These are phyloP conservation scores for Muscidifurax raptorellus DNA, from an alignment of 1,140 invertebrate genomes.

Conservation along the genomic window DNA sequence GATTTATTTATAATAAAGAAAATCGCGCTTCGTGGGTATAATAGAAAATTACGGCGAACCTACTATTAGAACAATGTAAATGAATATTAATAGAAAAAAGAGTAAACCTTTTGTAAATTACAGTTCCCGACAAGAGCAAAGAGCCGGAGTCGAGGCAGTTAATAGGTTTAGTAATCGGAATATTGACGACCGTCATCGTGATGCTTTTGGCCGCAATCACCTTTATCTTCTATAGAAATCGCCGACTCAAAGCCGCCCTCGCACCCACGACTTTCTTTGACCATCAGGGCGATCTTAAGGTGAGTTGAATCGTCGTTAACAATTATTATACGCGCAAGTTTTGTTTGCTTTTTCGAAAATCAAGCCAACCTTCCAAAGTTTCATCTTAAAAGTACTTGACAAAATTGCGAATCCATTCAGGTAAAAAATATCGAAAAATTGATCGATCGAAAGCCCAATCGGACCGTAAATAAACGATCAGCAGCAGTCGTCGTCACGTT, in stretches of 20 bases:
- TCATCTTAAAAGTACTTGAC: no score
- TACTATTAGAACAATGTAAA: neutral
- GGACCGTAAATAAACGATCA: neutral
- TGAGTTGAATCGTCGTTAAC: constrained; percentile 36
- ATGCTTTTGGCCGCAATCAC: constrained; percentile 82
- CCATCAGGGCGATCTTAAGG: constrained; percentile 68
- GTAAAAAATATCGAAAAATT: neutral
- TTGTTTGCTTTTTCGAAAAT: no score
- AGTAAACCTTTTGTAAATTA: constrained; percentile 4
- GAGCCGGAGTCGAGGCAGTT: constrained; percentile 78
- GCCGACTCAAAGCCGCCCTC: constrained; percentile 77
- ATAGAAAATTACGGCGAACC: neutral
- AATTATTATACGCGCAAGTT: no score
- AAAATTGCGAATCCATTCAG: no score
- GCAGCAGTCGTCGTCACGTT: neutral
- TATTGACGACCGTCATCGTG: constrained; percentile 84
- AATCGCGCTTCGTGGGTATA: neutral
- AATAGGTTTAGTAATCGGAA: constrained; percentile 86
- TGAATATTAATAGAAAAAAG: neutral
- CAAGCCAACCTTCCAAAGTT: no score
- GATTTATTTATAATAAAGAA: neutral
- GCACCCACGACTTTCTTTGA: constrained; percentile 67
- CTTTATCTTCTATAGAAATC: constrained; percentile 83
- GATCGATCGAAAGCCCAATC: neutral
- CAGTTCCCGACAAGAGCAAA: constrained; percentile 72